phyloP scores from a whole-genome alignment of 2,113 vertebrate species.

The Natator depressus region DNA sequence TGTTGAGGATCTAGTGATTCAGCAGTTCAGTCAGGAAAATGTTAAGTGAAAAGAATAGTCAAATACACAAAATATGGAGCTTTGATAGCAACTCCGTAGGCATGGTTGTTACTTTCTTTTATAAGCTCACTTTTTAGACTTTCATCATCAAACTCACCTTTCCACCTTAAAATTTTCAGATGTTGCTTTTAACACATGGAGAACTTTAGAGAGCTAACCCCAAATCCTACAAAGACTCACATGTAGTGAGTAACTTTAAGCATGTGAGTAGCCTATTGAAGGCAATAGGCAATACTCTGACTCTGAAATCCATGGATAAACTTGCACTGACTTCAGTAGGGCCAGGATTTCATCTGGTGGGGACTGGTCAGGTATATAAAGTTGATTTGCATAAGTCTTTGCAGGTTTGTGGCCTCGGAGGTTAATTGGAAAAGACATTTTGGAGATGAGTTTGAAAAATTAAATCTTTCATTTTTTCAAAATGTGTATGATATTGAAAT shows the following conservation, averaged over 20 bases:
- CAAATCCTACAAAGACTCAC: not conserved
- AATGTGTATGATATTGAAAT: not conserved
- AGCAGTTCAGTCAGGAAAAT: not conserved
- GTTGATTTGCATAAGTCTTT: not conserved
- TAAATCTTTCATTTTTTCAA: not conserved
- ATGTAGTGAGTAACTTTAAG: not conserved
- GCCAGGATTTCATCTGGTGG: not conserved
- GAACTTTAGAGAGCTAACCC: not conserved
- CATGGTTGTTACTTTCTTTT: not conserved
- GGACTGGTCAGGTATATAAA: not conserved
- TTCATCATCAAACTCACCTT: not conserved
- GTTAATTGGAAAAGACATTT: not conserved
- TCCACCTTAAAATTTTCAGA: not conserved
- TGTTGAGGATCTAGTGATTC: not conserved
- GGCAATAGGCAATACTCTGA: not conserved
- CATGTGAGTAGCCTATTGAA: not conserved
- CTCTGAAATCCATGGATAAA: not conserved
- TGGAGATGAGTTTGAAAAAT: not conserved
- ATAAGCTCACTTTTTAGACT: not conserved
- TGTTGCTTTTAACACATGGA: not conserved
- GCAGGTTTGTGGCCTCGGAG: not conserved
- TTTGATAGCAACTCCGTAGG: not conserved
- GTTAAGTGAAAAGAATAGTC: not conserved
- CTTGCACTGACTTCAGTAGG: not conserved
- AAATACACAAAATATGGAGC: not conserved